Conservation (phyloP, 2,797 vertebrate species). For the Acanthis flammea region DNA sequence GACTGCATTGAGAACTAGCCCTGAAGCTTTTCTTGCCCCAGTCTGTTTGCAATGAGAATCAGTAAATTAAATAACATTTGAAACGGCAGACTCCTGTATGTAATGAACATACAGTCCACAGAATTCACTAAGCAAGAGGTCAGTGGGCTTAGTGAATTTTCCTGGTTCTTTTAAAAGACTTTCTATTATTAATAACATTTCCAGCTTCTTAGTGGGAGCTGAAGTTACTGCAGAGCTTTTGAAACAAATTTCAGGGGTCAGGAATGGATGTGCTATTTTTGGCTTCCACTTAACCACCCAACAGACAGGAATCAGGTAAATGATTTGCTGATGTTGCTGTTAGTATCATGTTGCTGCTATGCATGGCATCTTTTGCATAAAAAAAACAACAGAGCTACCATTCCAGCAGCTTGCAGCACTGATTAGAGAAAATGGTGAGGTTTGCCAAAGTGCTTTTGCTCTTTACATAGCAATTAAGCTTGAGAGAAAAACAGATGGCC, state of each 20-base stretch:
- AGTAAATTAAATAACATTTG: neutral
- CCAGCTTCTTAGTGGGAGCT: neutral
- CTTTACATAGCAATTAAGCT: neutral
- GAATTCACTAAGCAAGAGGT: neutral
- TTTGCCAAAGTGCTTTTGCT: neutral
- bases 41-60: neutral
- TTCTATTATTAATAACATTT: neutral
- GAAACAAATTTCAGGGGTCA: neutral
- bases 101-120: neutral
- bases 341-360: neutral
- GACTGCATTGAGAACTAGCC: neutral
- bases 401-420: neutral
- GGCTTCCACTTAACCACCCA: neutral
- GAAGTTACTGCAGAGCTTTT: neutral
- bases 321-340: neutral
- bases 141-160: neutral
- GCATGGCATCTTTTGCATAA: neutral
- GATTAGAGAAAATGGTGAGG: neutral
- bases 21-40: neutral
- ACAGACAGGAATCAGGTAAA: neutral
- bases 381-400: neutral
- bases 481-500: neutral
- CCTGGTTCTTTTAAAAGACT: neutral
- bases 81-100: rapidly evolving
- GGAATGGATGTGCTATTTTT: neutral